Conservation (phyloP, 2,113 vertebrate genomes). For the Anhinga rufa region DNA sequence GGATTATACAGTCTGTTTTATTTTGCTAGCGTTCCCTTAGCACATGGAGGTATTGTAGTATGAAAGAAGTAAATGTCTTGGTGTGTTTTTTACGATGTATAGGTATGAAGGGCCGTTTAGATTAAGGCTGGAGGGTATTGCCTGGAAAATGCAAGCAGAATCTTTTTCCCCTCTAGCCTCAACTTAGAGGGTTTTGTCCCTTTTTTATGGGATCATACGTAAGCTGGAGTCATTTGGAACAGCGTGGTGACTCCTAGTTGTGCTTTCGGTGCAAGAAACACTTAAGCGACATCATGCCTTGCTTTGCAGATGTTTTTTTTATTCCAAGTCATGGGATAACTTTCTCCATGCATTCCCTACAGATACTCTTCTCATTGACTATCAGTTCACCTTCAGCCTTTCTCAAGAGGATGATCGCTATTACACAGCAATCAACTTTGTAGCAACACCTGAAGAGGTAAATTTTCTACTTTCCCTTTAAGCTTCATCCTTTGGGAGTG, state of each 20-base stretch:
- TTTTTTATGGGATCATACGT: background rate
- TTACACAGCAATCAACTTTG: conserved; percentile 98
- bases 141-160: background rate
- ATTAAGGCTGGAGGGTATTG: background rate
- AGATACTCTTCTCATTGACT: conserved; percentile 98
- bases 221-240: background rate
- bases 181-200: background rate
- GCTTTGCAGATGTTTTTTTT: background rate
- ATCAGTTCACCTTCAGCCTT: conserved; percentile 99
- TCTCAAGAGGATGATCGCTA: conserved; percentile 98
- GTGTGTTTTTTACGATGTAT: background rate
- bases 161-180: background rate
- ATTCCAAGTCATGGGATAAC: background rate
- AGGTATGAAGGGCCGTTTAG: background rate
- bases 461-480: background rate
- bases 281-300: background rate
- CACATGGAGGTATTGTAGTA: background rate
- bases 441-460: conserved; percentile 97
- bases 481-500: background rate
- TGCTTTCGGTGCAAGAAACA: background rate
- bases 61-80: background rate
- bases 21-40: background rate
- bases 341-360: background rate
- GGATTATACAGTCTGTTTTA: background rate
- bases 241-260: background rate